Conservation (phyloP, 2,113 vertebrate genomes). For the Loxodonta africana region DNA sequence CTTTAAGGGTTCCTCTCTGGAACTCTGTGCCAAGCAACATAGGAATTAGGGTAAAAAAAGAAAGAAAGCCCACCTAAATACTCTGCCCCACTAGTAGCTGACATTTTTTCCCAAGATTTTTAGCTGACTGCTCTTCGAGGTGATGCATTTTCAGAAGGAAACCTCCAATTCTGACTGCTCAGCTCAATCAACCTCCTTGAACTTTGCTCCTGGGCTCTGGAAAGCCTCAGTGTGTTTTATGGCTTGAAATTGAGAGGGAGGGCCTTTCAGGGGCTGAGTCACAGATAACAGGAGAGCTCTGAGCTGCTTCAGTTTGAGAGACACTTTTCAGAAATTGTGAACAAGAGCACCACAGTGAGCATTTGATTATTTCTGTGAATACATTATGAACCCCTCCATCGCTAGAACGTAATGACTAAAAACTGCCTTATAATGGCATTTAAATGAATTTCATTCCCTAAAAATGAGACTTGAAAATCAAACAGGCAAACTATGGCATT, state of each 20-base stretch:
- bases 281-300: conserved; percentile 27
- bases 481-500: conserved; percentile 33
- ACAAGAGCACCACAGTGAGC: conserved; percentile 56
- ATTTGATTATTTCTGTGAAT: conserved; percentile 72
- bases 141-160: conserved; percentile 58
- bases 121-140: conserved; percentile 37
- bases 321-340: conserved; percentile 45
- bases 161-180: conserved; percentile 35
- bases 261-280: conserved; percentile 59
- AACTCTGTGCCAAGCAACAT: background rate
- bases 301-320: conserved; percentile 38
- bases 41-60: background rate
- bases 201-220: background rate
- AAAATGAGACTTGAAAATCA: conserved; percentile 67
- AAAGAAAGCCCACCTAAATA: background rate
- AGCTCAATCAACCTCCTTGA: conserved; percentile 41
- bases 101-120: conserved; percentile 28
- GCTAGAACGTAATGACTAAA: conserved; percentile 68
- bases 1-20: background rate
- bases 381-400: conserved; percentile 59
- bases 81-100: background rate
- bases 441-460: conserved; percentile 63
- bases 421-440: conserved; percentile 65
- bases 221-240: background rate
- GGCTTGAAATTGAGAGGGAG: conserved; percentile 4